phyloP scores from a whole-genome alignment of 2,888 invertebrate species.

The Eupithecia vulgata region DNA sequence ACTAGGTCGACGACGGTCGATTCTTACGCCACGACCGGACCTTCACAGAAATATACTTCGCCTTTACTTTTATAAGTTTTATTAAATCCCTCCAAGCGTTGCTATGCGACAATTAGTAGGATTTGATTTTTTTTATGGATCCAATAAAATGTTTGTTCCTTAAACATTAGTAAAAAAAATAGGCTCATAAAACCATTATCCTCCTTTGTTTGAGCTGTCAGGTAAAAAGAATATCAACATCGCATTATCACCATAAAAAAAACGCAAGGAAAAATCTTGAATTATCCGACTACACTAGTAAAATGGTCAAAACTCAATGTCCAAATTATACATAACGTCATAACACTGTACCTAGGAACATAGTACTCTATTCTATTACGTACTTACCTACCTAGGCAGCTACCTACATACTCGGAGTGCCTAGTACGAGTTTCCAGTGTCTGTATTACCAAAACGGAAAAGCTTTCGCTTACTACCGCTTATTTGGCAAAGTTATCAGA shows the following conservation, averaged over 20 bases:
- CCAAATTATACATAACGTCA: not conserved
- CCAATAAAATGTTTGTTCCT: too few relatives aligned
- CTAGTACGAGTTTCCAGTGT: not conserved
- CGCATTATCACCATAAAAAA: too few relatives aligned
- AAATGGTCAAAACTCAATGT: not conserved
- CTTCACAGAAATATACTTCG: not conserved
- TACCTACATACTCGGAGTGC: not conserved
- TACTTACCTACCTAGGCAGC: not conserved
- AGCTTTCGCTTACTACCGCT: too few relatives aligned
- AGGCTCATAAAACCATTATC: too few relatives aligned
- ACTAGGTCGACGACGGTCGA: too few relatives aligned
- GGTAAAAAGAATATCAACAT: too few relatives aligned
- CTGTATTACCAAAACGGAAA: too few relatives aligned
- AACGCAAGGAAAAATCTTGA: not conserved
- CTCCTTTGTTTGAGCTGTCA: too few relatives aligned
- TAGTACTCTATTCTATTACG: not conserved
- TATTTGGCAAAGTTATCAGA: too few relatives aligned
- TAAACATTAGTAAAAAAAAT: too few relatives aligned
- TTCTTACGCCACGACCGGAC: too few relatives aligned
- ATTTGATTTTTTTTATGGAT: not conserved
- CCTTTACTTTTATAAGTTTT: not conserved
- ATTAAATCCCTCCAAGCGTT: not conserved
- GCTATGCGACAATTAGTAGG: not conserved
- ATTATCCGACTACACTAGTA: not conserved
- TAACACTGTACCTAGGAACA: not conserved